Conservation (phyloP, 2,888 invertebrate species). For the Bimastos eiseni region DNA sequence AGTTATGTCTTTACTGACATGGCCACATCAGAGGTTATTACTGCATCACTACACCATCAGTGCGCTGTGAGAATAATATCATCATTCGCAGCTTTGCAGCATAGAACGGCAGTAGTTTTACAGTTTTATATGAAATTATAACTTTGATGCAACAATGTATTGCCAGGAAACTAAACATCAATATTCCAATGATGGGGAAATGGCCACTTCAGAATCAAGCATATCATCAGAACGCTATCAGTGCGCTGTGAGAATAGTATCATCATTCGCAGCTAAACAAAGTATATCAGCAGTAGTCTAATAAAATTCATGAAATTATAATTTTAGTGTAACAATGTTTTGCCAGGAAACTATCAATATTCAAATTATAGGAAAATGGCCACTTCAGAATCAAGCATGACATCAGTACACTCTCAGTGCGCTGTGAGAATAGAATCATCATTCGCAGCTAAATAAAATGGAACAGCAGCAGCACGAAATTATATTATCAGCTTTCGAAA, state of each 20-base stretch:
- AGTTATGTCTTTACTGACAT: not conserved
- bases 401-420: not conserved
- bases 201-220: not conserved
- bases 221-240: not conserved
- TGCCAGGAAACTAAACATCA: not conserved
- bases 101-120: too few relatives aligned
- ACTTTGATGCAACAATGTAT: too few relatives aligned
- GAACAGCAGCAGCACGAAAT: too few relatives aligned
- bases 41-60: not conserved
- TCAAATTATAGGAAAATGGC: not conserved
- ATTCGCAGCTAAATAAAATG: too few relatives aligned
- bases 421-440: not conserved
- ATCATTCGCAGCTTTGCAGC: not conserved
- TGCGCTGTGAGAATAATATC: conserved; percentile 13
- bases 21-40: not conserved
- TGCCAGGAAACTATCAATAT: not conserved
- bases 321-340: too few relatives aligned
- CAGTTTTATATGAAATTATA: not conserved
- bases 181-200: not conserved
- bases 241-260: not conserved
- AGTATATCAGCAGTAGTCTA: too few relatives aligned
- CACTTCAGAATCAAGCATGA: not conserved
- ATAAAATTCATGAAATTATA: too few relatives aligned
- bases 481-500: too few relatives aligned
- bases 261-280: not conserved